A percentile compares a stretch with the other conserved stretches of the same genome.
Evolutionary conservation across 2,113 vertebrate species (phyloP).

Genomic region (Leucopsar rothschildi): DNA sequence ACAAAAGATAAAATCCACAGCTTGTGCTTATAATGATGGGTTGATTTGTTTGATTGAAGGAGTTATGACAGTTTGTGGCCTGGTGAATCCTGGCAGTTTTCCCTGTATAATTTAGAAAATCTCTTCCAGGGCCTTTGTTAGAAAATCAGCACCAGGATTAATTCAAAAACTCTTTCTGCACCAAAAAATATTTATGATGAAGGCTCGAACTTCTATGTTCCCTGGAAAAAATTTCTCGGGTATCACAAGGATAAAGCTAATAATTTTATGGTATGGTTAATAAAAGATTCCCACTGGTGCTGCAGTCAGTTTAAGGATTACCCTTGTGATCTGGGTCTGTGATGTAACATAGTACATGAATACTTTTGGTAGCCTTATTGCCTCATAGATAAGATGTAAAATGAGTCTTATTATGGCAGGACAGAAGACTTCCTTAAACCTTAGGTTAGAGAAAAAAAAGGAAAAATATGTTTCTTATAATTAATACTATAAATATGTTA

Average conservation of each 20-base stretch:
- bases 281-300: background rate
- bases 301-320: background rate
- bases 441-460: background rate
- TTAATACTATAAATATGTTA: background rate
- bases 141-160: background rate
- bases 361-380: background rate
- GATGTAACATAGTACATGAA: rapidly evolving
- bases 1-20: background rate
- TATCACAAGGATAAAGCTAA: background rate
- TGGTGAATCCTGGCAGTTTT: background rate
- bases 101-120: background rate
- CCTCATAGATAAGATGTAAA: background rate
- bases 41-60: background rate
- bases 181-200: rapidly evolving
- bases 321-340: background rate
- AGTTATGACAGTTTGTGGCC: background rate
- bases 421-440: background rate
- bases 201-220: background rate
- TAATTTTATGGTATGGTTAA: background rate
- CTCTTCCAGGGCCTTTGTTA: background rate
- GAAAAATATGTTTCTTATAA: background rate
- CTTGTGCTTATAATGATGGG: rapidly evolving
- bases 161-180: background rate
- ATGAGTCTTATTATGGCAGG: background rate
- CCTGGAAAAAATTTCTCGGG: background rate